Evolutionary conservation across 2,113 vertebrate species (phyloP).

Genomic region (Natator depressus): DNA sequence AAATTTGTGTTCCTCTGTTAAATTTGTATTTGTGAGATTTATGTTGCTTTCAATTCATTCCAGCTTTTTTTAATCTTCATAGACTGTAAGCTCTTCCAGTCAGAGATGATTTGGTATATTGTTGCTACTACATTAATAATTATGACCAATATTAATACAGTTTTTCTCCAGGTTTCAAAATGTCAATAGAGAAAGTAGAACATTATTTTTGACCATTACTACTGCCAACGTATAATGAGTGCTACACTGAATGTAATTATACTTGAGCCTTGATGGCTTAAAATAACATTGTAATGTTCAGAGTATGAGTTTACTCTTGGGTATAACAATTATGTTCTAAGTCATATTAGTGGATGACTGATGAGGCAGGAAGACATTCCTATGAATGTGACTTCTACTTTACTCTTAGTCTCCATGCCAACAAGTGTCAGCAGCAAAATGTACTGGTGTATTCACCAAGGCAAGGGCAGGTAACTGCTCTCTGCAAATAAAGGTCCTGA

Average conservation of each 20-base stretch:
- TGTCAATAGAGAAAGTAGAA: not conserved
- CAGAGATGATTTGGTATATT: not conserved
- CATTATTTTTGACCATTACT: not conserved
- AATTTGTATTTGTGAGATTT: not conserved
- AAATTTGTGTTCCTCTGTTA: not conserved
- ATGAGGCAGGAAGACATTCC: not conserved
- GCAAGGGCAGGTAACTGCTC: not conserved
- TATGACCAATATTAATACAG: not conserved
- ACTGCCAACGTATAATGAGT: fast-evolving
- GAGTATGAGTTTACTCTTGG: not conserved
- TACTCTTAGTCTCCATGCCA: not conserved
- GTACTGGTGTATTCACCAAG: not conserved
- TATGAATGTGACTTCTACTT: not conserved
- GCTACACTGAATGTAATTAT: not conserved
- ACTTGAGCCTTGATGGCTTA: not conserved
- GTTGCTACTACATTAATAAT: not conserved
- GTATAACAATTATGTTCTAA: not conserved
- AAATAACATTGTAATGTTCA: not conserved
- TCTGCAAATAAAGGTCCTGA: not conserved
- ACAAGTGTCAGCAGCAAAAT: not conserved
- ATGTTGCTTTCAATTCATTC: not conserved
- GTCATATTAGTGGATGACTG: not conserved
- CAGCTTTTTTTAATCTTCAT: conserved; percentile 25
- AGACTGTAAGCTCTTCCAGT: not conserved
- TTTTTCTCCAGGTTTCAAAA: not conserved